Base-by-base conservation (phyloP, 2,113 vertebrate species). In the Thermophis baileyi region DNA sequence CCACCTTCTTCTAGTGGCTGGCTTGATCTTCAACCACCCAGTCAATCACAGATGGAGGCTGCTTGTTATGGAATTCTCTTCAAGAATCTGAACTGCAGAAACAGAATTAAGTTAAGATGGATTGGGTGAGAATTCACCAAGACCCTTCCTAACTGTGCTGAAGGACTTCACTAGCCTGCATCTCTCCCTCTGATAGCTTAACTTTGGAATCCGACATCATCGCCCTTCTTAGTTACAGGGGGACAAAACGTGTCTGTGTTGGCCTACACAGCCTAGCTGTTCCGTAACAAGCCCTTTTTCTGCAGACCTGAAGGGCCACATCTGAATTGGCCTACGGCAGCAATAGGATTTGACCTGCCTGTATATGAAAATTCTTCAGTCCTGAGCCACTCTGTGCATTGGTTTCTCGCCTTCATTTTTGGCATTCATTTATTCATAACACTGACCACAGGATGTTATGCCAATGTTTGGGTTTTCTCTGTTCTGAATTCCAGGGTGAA, bases 401-500 rank as follows among this genome's bases (percentile, higher is more conserved):
- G 91, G 89, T 88, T 55, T 12, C 87, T 86, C 12, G 40, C 4
- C 86, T 91, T 40, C 89, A 69, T 91, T 54, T 93, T 16, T 91
- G 63, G 69, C 90, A 40, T 93, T 92, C 89, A 54, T 92, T 93
- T 89, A 93, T 63, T 93, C 89, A 63, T 92, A 85, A 55, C 63
- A 1, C 53, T 94, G 74, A 63, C 90, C 49, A 8, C 54, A 69
- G 91, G 89, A 89, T 93, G 92, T 25, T 54, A 54, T 91, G 87
- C 90, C 90, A 93, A 93, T 47, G 46, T 86, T 93, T 93, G 89
- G 93, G 54, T 93, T 94, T 94, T 94, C 92, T 88, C 93, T 89
- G 95, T 90, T 95, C 96, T 89, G 54, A 93, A 95, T 96, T 96
- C 91, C 94, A 99, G 99, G 99, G 99, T 85, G 99, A 99, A 97